These are phyloP conservation scores for Platypus cylindrus DNA, from an alignment of 2,888 invertebrate genomes.

Conservation along the genomic window DNA sequence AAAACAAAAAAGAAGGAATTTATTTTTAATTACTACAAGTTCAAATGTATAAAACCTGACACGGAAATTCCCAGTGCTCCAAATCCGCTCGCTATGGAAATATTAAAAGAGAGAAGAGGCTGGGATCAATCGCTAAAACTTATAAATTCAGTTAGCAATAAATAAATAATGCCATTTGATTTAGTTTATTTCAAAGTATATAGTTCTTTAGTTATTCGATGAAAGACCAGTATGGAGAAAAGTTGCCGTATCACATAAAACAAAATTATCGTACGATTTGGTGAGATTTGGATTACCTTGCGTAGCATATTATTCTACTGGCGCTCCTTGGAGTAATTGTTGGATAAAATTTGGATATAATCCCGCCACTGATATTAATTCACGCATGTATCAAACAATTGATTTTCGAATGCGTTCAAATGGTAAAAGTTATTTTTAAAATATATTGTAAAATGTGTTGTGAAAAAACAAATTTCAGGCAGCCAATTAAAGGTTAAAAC, in stretches of 20 bases:
- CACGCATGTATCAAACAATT: constrained; percentile 77
- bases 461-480: too few species aligned
- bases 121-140: too few species aligned
- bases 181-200: too few species aligned
- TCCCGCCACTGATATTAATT: constrained; percentile 64
- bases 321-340: constrained; percentile 85
- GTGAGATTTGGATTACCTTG: constrained; percentile 71
- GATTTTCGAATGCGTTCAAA: constrained; percentile 63
- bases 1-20: too few species aligned
- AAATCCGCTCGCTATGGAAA: constrained; percentile 14
- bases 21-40: too few species aligned
- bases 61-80: constrained; percentile 20
- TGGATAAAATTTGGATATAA: constrained; percentile 90
- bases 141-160: too few species aligned
- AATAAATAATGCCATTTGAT: too few species aligned
- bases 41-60: constrained; percentile 39
- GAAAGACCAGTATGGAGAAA: constrained; percentile 85
- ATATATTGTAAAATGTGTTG: constrained; percentile 22
- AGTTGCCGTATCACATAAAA: constrained; percentile 55
- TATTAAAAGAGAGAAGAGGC: constrained; percentile 22
- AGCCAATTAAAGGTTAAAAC: constrained; percentile 38
- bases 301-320: constrained; percentile 71
- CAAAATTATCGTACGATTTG: constrained; percentile 46
- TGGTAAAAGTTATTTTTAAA: constrained; percentile 33
- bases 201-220: constrained; percentile 71